Conservation (phyloP, 2,113 vertebrate genomes). For the Zapus hudsonius region DNA sequence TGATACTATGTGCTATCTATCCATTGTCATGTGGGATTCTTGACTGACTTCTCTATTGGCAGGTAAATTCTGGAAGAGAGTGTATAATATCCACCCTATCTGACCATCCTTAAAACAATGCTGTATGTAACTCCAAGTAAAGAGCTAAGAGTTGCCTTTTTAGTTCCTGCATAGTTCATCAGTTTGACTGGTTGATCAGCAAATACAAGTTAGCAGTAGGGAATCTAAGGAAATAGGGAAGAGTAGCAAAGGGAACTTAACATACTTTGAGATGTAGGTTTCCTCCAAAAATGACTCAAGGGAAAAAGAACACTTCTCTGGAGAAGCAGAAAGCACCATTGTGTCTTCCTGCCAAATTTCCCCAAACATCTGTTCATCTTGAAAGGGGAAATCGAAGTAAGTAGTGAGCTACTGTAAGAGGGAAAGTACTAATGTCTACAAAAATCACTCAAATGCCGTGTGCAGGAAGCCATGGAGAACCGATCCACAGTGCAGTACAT, state of each 20-base stretch:
- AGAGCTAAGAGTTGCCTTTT: neutral
- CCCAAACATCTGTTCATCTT: neutral
- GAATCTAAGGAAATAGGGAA: neutral
- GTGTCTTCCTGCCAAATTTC: neutral
- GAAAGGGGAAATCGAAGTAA: neutral
- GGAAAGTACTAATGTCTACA: neutral
- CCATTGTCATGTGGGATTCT: accelerated
- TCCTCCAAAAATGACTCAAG: neutral
- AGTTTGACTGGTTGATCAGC: neutral
- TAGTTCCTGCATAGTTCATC: neutral
- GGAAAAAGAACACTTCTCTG: neutral
- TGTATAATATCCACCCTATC: accelerated
- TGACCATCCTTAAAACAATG: accelerated
- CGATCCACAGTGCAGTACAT: neutral
- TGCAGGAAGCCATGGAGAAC: neutral
- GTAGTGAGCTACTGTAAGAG: neutral
- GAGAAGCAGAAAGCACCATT: too few species aligned
- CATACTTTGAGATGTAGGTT: neutral
- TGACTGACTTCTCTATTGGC: neutral
- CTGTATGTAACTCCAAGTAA: neutral
- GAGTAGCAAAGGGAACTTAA: accelerated
- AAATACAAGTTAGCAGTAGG: neutral
- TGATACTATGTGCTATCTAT: neutral
- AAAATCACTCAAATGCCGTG: neutral
- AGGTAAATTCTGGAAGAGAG: neutral